Base-by-base conservation (phyloP, 1,140 invertebrate genomes). In the Frieseomelitta varia region DNA sequence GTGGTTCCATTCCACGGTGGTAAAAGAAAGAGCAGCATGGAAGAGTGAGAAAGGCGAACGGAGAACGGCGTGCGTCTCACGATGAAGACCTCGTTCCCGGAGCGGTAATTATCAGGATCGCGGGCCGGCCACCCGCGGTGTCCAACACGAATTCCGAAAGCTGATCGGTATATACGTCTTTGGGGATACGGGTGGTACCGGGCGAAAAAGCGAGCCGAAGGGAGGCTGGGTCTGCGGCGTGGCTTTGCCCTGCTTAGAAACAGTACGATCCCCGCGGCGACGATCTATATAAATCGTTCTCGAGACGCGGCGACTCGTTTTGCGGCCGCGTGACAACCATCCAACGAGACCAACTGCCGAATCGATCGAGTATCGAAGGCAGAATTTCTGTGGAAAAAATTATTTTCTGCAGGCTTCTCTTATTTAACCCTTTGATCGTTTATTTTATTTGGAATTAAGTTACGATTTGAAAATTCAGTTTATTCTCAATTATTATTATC, bases 141-240 rank as follows among this genome's bases (percentile, higher is more conserved):
- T 72, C 86, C 88, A 89, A 94, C 93, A 94, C 91, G 88, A 94
- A 94, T 93, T 92, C 87, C 92, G 85, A 93, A 92, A 93, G 92
- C 89, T 93, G 92, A 92, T 93, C 92, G 92, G 87, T 88, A 89
- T 91, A 91, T 87, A 89, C 91, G 88, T 93, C 84, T 85, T 68
- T 39, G 4, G 67, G 69, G 84, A 85, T 87, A 47, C 39, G 84
- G 71, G 82, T 85, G 84, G 88, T 87, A 51, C 76, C 71, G 67
- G 85, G 72, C 82, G 74, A 90, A 87, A 90, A 86, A 89, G 81
- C 71, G 81, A 21, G 11, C 24, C n/a, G 39, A 87, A 85, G 79
- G 81, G 86, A 79, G 79, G 82, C 87, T 85, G 87, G 78, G 88
- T 82, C 91, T 92, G 89, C 86, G 86, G 86, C 76, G 65, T 8